Evolutionary conservation across 2,797 vertebrate genomes (phyloP), one percentile per base, ranked within the genome.

Genomic region (Knipowitschia caucasica): DNA sequence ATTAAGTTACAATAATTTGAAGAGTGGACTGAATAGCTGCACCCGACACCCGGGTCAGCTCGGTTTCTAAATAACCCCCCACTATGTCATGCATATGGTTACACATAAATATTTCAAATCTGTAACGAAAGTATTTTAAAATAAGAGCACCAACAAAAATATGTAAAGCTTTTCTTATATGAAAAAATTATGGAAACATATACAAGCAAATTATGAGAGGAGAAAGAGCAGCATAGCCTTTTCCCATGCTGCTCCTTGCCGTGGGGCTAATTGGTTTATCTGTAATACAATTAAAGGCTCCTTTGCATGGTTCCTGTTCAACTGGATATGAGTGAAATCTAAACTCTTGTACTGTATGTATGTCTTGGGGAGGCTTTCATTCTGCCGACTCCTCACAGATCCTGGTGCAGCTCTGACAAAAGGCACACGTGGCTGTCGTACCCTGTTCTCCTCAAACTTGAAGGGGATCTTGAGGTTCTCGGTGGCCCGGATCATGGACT

Each of bases 401-500:
- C n/a, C n/a, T n/a, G n/a, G n/a, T n/a, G n/a, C n/a, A n/a, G n/a
- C n/a, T n/a, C n/a, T n/a, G 20, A 43, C 21, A n/a, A 8, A 12
- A 26, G 20, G 5, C 1, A 2, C 10, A 11, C n/a, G 2, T 9
- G 10, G n/a, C 2, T 5, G 33, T 0, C 78, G 78, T 70, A 96
- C 95, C 92, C 96, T 91, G 77, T 96, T 98, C 87, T 95, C 93
- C 65, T 96, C 94, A 0, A 88, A 93, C 82, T 95, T 95, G 87
- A 92, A 98, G 43, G 92, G 92, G 86, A 98, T 96, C 90, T 94
- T 95, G 26, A 98, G 91, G 34, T 89, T 94, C 75, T 96, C 95
- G 67, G 93, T 94, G 85, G 95, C 95, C 0, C 94, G 91, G 83
- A 98, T 92, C 94, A 96, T 94, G 75, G 95, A 90, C 91, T 96